phyloP scores from a whole-genome alignment of 1,140 invertebrate genomes.

The Parapsyche elsis region DNA sequence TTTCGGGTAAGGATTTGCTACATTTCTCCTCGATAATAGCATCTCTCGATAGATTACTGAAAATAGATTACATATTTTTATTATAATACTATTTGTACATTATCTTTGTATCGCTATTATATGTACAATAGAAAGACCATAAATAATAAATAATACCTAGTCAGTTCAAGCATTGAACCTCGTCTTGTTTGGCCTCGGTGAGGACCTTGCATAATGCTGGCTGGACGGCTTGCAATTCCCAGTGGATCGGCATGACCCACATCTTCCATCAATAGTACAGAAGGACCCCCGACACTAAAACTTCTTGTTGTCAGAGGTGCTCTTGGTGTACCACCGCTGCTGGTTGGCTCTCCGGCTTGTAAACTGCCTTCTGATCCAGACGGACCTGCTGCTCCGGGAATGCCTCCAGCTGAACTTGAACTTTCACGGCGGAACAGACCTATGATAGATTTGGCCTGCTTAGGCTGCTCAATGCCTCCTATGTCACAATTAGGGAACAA shows the following conservation, averaged over 20 bases:
- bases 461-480: conserved; percentile 78
- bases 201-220: conserved; percentile 65
- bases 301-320: conserved; percentile 63
- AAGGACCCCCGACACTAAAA: conserved; percentile 64
- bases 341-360: conserved; percentile 62
- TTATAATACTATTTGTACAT: neutral
- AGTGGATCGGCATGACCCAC: conserved; percentile 68
- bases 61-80: conserved; percentile 35
- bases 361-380: conserved; percentile 68
- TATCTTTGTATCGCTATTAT: neutral
- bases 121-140: neutral
- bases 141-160: conserved; percentile 71
- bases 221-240: conserved; percentile 66
- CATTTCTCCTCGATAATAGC: conserved; percentile 67
- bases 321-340: conserved; percentile 56
- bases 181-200: conserved; percentile 73
- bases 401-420: conserved; percentile 68
- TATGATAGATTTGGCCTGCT: conserved; percentile 78
- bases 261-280: conserved; percentile 69
- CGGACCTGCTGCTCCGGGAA: conserved; percentile 59
- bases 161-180: conserved; percentile 76
- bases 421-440: conserved; percentile 77
- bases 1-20: conserved; percentile 66
- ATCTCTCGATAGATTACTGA: conserved; percentile 61
- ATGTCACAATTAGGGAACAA: conserved; percentile 57